phyloP scores from a whole-genome alignment of 2,888 invertebrate genomes.

The Platycnemis pennipes region DNA sequence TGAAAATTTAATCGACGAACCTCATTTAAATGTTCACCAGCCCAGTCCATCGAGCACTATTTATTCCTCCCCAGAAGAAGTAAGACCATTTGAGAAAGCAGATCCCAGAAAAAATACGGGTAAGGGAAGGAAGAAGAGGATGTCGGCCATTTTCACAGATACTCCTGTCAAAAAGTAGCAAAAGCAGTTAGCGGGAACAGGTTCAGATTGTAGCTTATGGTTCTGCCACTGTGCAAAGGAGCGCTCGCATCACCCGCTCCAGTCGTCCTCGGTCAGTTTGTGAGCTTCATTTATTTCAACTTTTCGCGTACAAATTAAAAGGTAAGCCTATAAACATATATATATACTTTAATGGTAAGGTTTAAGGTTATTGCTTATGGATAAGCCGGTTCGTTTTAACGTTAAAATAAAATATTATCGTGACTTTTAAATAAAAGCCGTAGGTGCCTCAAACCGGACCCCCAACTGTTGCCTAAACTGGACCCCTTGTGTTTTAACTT shows the following conservation, averaged over 20 bases:
- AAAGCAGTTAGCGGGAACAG: too few relatives aligned
- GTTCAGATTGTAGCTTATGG: too few relatives aligned
- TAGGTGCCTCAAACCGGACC: neutral
- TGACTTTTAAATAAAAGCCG: neutral
- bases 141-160: neutral
- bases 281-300: constrained; percentile 52
- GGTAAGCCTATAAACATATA: constrained; percentile 63
- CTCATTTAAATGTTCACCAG: neutral
- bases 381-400: constrained; percentile 49
- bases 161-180: neutral
- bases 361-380: constrained; percentile 69
- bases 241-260: constrained; percentile 48
- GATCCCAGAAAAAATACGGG: neutral
- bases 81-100: neutral
- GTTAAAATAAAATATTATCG: neutral
- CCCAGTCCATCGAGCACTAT: too few relatives aligned
- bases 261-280: neutral
- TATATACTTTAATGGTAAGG: constrained; percentile 69
- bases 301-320: constrained; percentile 68
- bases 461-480: constrained; percentile 46
- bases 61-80: neutral
- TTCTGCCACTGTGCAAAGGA: constrained; percentile 42
- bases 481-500: constrained; percentile 51
- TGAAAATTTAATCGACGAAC: neutral
- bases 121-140: neutral